Evolutionary conservation across 2,797 vertebrate species (phyloP).

Genomic region (Sebastes hubbsi): DNA sequence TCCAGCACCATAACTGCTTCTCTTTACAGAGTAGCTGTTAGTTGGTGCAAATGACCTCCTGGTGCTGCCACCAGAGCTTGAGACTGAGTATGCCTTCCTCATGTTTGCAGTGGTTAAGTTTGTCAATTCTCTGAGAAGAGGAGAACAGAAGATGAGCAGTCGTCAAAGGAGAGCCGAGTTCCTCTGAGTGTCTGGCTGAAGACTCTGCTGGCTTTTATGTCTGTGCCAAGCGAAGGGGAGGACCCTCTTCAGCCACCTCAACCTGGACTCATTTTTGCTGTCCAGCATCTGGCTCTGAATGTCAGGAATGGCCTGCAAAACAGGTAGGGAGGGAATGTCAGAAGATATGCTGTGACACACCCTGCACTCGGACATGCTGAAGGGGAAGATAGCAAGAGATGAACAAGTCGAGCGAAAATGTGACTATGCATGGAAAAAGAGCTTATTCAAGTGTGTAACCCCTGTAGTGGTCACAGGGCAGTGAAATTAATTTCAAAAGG

Average conservation of each 20-base stretch:
- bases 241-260: conserved; percentile 24
- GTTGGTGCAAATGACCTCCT: conserved; percentile 10
- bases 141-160: conserved; percentile 55
- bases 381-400: conserved; percentile 1
- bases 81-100: conserved; percentile 25
- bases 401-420: background rate
- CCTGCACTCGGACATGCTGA: conserved; percentile 54
- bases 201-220: conserved; percentile 65
- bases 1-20: background rate
- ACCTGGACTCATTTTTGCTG: conserved; percentile 67
- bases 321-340: conserved; percentile 72
- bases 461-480: background rate
- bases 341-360: conserved; percentile 76
- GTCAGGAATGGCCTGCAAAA: conserved; percentile 75
- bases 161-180: conserved; percentile 82
- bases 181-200: conserved; percentile 76
- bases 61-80: accelerated
- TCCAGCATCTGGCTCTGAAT: conserved; percentile 35
- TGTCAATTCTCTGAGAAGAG: conserved; percentile 33
- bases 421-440: background rate
- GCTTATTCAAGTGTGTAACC: background rate
- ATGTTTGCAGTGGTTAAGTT: conserved; percentile 7
- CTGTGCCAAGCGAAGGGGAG: conserved; percentile 33
- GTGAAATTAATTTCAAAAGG: background rate
- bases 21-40: conserved; percentile 21